phyloP scores from a whole-genome alignment of 2,888 invertebrate genomes.

The Cephonodes hylas region DNA sequence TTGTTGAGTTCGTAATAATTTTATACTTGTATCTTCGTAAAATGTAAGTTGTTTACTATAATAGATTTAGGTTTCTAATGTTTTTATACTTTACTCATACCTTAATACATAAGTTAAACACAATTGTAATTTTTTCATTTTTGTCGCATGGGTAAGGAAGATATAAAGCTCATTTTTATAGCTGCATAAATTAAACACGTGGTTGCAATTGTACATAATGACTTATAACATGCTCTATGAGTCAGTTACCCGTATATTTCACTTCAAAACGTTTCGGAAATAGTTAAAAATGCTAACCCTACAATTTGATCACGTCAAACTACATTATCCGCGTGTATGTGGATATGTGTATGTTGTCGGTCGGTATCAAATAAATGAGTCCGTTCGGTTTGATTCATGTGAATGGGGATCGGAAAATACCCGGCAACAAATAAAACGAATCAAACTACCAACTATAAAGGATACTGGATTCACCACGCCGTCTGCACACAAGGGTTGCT shows the following conservation, averaged over 20 bases:
- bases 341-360: conserved; percentile 56
- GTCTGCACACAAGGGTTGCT: conserved; percentile 28
- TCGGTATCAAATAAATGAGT: conserved; percentile 76
- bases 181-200: no score
- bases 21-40: no score
- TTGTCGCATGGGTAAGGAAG: no score
- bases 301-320: conserved; percentile 20
- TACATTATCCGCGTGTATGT: conserved; percentile 36
- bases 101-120: background rate
- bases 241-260: no score
- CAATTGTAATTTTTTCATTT: background rate
- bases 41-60: no score
- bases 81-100: no score
- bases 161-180: no score
- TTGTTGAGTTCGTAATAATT: no score
- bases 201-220: no score
- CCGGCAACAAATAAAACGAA: conserved; percentile 72
- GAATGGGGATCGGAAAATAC: conserved; percentile 72
- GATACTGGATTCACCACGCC: conserved; percentile 38
- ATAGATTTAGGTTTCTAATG: no score
- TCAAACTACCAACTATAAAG: conserved; percentile 54
- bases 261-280: no score
- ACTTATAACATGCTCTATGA: no score
- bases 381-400: conserved; percentile 76
- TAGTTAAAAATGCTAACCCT: conserved; percentile 1